These are phyloP conservation scores for Heterocephalus glaber DNA, from an alignment of 2,113 vertebrate species.

Conservation along the genomic window DNA sequence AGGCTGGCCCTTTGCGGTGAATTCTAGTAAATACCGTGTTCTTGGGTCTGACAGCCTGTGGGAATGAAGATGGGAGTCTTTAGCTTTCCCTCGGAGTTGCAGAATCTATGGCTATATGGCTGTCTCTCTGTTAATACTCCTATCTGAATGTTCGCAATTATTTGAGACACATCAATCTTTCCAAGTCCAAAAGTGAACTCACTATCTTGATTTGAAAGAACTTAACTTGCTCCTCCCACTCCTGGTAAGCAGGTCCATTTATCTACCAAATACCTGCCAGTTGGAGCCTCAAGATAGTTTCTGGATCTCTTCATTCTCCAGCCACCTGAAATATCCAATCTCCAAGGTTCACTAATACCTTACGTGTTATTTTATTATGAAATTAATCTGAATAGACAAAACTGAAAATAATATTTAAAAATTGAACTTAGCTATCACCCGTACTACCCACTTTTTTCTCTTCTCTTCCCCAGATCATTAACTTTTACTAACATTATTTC, in stretches of 20 bases:
- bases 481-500: neutral
- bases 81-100: neutral
- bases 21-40: neutral
- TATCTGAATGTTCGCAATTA: neutral
- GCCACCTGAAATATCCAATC: neutral
- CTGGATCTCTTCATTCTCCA: neutral
- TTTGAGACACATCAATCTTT: neutral
- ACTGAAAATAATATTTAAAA: neutral
- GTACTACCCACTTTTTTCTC: neutral
- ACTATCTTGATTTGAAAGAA: neutral
- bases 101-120: neutral
- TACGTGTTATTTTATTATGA: neutral
- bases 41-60: neutral
- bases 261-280: neutral
- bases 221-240: neutral
- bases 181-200: neutral
- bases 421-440: neutral
- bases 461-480: neutral
- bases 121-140: neutral
- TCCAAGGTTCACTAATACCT: neutral
- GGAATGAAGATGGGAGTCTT: neutral
- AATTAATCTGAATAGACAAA: neutral
- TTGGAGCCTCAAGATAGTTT: neutral
- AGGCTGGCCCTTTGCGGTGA: neutral
- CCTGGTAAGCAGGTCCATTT: fast-evolving